A percentile compares a stretch with the other conserved stretches of the same genome.
Conservation (phyloP, 2,113 vertebrate species). For the Picathartes gymnocephalus region DNA sequence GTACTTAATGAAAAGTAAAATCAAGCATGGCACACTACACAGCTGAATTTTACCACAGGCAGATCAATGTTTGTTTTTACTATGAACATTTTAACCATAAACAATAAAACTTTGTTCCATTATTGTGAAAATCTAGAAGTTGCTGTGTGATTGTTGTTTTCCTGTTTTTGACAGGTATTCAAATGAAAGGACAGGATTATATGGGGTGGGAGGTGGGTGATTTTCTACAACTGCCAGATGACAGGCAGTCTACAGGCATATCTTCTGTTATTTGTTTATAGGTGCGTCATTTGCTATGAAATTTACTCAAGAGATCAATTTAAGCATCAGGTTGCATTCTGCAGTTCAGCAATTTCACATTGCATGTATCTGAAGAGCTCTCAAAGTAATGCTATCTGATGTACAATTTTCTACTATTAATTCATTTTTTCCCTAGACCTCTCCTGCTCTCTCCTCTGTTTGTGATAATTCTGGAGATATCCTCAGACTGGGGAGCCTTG, state of each 20-base stretch:
- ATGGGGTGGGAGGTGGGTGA: fast-evolving
- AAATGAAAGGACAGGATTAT: background rate
- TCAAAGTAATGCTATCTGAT: background rate
- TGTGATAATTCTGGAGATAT: background rate
- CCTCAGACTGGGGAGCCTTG: background rate
- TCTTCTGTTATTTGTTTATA: background rate
- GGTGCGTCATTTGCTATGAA: background rate
- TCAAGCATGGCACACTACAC: background rate
- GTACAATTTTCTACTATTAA: background rate
- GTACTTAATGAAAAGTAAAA: background rate
- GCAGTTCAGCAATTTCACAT: background rate
- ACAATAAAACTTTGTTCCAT: background rate
- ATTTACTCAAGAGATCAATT: background rate
- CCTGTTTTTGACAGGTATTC: background rate
- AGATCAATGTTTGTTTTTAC: background rate
- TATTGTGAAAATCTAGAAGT: background rate
- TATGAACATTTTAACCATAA: background rate
- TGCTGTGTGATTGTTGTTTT: background rate
- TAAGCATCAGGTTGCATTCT: background rate
- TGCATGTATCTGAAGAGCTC: background rate
- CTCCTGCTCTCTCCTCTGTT: background rate
- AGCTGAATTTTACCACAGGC: background rate
- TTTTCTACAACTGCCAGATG: background rate
- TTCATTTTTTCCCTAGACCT: background rate
- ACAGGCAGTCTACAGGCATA: background rate